Evolutionary conservation across 92 coral and sea anemone species (phyloP).

Genomic region (Porites evermanni): DNA sequence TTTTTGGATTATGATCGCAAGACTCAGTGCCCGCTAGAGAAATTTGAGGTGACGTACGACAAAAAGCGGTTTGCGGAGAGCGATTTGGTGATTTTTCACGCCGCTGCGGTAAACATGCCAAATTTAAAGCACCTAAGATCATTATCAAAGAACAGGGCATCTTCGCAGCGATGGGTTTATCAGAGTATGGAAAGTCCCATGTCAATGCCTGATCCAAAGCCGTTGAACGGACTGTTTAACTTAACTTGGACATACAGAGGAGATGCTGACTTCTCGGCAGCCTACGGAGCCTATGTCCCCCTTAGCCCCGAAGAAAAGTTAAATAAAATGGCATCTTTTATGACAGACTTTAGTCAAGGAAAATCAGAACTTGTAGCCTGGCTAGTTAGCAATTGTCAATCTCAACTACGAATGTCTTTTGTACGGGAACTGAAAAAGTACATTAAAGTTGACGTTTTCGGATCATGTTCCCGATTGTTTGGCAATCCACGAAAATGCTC

Average conservation of each 20-base stretch:
- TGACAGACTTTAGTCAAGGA: conserved; percentile 55
- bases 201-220: conserved; percentile 49
- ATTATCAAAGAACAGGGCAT: conserved; percentile 39
- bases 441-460: conserved; percentile 74
- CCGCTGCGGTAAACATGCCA: conserved; percentile 69
- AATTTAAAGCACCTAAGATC: conserved; percentile 33
- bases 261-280: conserved; percentile 83
- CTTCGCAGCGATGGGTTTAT: conserved; percentile 80
- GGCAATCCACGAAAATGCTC: conserved; percentile 53
- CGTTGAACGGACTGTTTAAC: conserved; percentile 71
- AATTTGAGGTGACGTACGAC: conserved; percentile 77
- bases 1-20: conserved; percentile 1
- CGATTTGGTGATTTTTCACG: conserved; percentile 83
- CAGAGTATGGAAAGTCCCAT: conserved; percentile 81
- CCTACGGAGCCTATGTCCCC: conserved; percentile 65
- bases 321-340: neutral
- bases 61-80: conserved; percentile 62
- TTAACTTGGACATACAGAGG: conserved; percentile 90
- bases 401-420: conserved; percentile 52
- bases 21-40: conserved; percentile 60
- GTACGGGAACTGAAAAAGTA: conserved; percentile 57
- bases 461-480: conserved; percentile 66
- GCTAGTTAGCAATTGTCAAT: conserved; percentile 87
- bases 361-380: conserved; percentile 84
- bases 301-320: conserved; percentile 11